Evolutionary conservation across 2,797 vertebrate genomes (phyloP), one percentile per base, ranked within the genome.

Genomic region (Megalops cyprinoides): DNA sequence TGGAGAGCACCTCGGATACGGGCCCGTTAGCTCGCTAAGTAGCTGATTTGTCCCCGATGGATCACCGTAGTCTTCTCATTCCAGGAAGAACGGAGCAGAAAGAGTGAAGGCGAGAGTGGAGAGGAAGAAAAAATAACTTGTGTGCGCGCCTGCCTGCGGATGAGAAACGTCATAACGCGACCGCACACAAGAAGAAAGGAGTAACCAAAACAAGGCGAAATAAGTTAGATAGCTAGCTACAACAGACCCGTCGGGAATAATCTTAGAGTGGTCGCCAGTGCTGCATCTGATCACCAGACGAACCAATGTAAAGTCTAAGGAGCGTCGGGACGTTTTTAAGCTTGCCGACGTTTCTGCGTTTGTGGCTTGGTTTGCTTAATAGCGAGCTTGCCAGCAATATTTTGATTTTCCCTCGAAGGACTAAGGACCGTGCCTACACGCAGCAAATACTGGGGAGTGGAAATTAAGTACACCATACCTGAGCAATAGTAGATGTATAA

Each of bases 11-110:
- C 23, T 3, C 12, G 39, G 48, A 37, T 48, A 28, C 42, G 23
- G 12, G 39, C n/a, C 28, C 42, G 37, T 44, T 25, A 62, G 28
- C 34, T 44, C 20, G 42, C n/a, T n/a, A 31, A 58, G 20, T 20
- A 25, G 37, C 42, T 62, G n/a, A 20, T 79, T 71, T 79, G 78
- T 79, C 78, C 78, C 78, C 39, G 48, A 55, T 53, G 48, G 31
- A 55, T 79, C 55, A 42, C 62, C 78, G 78, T 73, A 79, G 62
- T 48, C 58, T 20, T n/a, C 18, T 46, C 31, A 31, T 23, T 69
- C 39, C 78, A 69, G 44, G 62, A 71, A 69, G 78, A 71, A 74
- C 31, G 7, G 78, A 79, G 6, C 34, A 46, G 4, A 15, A 25
- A 25, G 23, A 71, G 34, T 49, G 31, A 23, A 37, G 20, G 37